Percentiles rank a stretch among this genome's conserved stretches.
Conservation (phyloP, 2,888 invertebrate genomes). For the Oeneis ivallda region DNA sequence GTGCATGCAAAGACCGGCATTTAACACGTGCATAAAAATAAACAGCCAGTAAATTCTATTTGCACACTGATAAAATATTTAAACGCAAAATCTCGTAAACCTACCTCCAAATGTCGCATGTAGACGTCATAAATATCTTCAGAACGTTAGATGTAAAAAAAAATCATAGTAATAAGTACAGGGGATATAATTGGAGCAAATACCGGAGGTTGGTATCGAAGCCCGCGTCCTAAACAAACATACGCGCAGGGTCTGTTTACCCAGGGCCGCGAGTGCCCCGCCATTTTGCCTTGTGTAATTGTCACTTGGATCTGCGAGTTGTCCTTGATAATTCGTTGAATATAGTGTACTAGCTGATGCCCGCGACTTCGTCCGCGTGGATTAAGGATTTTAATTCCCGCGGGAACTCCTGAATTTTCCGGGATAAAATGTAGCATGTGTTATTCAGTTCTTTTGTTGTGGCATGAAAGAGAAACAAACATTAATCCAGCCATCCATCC, state of each 20-base stretch:
- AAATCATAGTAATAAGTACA: constrained; percentile 41
- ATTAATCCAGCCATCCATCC: no score
- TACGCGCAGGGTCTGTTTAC: constrained; percentile 35
- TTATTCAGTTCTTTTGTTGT: no score
- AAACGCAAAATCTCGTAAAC: constrained; percentile 14
- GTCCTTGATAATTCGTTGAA: neutral
- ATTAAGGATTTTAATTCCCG: no score
- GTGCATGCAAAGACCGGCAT: neutral
- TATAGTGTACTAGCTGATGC: no score
- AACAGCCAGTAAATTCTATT: neutral
- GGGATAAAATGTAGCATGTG: no score
- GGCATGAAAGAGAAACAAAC: no score
- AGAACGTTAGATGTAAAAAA: constrained; percentile 23
- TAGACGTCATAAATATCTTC: constrained; percentile 27
- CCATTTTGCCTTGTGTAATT: constrained; percentile 27
- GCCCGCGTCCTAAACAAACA: constrained; percentile 47
- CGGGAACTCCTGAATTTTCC: no score
- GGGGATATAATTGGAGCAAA: constrained; percentile 48
- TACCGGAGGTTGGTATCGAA: constrained; percentile 45
- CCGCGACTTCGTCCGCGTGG: no score
- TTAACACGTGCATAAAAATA: neutral
- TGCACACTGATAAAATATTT: neutral
- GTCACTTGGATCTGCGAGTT: constrained; percentile 28
- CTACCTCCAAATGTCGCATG: constrained; percentile 33
- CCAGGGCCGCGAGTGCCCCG: constrained; percentile 18